Conservation (phyloP, 2,888 invertebrate genomes). For the Unio delphinus region DNA sequence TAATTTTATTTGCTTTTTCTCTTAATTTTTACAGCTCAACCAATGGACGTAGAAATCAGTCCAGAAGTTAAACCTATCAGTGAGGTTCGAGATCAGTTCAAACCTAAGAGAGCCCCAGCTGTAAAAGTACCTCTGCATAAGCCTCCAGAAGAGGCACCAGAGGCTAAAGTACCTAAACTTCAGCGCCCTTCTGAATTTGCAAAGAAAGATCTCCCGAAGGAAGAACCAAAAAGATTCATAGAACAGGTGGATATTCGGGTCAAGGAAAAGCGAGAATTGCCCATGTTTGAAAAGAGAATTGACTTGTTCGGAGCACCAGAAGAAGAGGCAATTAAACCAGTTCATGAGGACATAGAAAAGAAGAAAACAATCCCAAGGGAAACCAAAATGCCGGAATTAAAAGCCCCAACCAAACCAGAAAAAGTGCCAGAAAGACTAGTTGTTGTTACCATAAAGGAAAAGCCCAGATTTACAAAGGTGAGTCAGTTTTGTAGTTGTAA, state of each 20-base stretch:
- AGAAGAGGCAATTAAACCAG: constrained; percentile 20
- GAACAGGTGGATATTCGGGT: constrained; percentile 57
- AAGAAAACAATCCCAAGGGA: constrained; percentile 30
- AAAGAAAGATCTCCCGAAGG: constrained; percentile 21
- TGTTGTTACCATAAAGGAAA: constrained; percentile 27
- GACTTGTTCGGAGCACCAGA: constrained; percentile 46
- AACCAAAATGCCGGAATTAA: constrained; percentile 51
- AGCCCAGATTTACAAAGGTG: constrained; percentile 49
- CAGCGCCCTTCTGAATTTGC: constrained; percentile 48
- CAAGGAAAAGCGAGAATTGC: constrained; percentile 40
- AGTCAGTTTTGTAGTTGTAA: neutral
- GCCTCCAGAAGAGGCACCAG: constrained; percentile 43
- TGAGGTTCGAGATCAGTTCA: constrained; percentile 45
- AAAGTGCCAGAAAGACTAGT: constrained; percentile 32
- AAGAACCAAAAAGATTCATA: constrained; percentile 42
- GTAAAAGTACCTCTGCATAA: constrained; percentile 34
- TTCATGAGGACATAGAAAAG: constrained; percentile 18
- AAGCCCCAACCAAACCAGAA: constrained; percentile 37
- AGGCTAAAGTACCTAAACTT: constrained; percentile 50
- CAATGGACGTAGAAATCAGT: constrained; percentile 32
- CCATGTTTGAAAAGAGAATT: constrained; percentile 55
- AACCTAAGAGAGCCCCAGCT: constrained; percentile 47
- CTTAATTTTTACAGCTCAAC: constrained; percentile 8
- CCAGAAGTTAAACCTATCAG: constrained; percentile 51
- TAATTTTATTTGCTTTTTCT: too few relatives aligned